Conservation (phyloP, 2,888 invertebrate genomes). For the Cetonia aurata region DNA sequence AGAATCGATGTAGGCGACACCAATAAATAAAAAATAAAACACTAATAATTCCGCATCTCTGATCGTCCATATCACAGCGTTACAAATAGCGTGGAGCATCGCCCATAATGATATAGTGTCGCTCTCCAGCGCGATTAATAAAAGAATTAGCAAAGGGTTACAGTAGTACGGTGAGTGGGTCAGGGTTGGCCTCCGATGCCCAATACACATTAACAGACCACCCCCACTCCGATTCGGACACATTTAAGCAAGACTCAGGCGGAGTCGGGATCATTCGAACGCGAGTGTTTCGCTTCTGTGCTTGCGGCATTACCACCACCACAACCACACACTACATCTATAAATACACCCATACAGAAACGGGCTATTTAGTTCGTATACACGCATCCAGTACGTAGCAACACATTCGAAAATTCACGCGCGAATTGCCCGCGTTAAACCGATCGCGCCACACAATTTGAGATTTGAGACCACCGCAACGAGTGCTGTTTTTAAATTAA, state of each 20-base stretch:
- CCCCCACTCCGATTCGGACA: slow-evolving; percentile 58
- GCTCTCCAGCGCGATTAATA: slow-evolving; percentile 11
- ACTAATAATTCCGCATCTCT: no score
- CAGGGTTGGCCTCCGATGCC: slow-evolving; percentile 65
- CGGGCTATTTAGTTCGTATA: no score
- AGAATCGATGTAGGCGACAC: no score
- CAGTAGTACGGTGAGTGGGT: slow-evolving; percentile 65
- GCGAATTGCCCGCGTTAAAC: no score
- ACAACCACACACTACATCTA: slow-evolving; percentile 18
- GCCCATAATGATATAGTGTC: no score
- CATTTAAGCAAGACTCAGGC: slow-evolving; percentile 60
- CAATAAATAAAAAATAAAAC: no score
- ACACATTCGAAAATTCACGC: no score
- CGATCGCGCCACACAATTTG: no score
- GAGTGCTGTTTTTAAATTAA: no score
- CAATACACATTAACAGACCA: slow-evolving; percentile 43
- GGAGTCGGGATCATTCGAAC: slow-evolving; percentile 58
- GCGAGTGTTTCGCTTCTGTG: slow-evolving; percentile 49
- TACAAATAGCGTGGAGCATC: no score
- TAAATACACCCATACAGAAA: slow-evolving; percentile 7
- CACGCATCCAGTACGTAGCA: not conserved
- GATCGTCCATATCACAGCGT: no score
- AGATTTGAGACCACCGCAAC: no score
- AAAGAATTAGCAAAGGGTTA: slow-evolving; percentile 59
- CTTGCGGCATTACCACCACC: slow-evolving; percentile 15